Evolutionary conservation across 2,113 vertebrate genomes (phyloP).

Genomic region (Tetrao urogallus): DNA sequence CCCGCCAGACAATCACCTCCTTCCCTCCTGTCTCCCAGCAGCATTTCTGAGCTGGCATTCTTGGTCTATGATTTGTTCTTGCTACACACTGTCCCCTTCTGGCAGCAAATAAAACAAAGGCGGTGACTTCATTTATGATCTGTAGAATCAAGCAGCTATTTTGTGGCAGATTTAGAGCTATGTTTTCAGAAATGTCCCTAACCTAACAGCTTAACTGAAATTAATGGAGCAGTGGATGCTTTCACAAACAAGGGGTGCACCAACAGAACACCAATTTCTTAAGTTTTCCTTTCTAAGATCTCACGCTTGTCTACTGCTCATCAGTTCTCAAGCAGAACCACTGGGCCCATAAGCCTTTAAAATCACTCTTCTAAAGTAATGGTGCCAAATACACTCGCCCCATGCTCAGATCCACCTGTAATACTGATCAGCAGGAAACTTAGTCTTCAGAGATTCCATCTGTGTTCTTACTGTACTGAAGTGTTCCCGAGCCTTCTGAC

Average conservation of each 20-base stretch:
- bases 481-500: slow-evolving; percentile 90
- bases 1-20: neutral
- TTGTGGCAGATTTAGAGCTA: neutral
- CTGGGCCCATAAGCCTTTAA: neutral
- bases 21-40: neutral
- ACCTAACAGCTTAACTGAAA: neutral
- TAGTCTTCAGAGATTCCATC: slow-evolving; percentile 93
- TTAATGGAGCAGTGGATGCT: neutral
- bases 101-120: slow-evolving; percentile 3
- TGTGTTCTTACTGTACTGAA: slow-evolving; percentile 89
- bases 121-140: neutral
- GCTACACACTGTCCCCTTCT: slow-evolving; percentile 29
- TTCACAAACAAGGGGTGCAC: neutral
- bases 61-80: neutral
- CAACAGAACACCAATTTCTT: neutral
- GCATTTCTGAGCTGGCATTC: neutral
- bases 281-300: neutral
- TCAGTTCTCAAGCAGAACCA: neutral
- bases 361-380: neutral
- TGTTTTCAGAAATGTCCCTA: neutral
- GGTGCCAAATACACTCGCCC: neutral
- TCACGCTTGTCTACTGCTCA: rapidly evolving
- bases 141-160: neutral
- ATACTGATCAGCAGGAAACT: slow-evolving; percentile 94
- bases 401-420: slow-evolving; percentile 85